Evolutionary conservation across 1,140 invertebrate species (phyloP).

Genomic region (Adoxophyes honmai): DNA sequence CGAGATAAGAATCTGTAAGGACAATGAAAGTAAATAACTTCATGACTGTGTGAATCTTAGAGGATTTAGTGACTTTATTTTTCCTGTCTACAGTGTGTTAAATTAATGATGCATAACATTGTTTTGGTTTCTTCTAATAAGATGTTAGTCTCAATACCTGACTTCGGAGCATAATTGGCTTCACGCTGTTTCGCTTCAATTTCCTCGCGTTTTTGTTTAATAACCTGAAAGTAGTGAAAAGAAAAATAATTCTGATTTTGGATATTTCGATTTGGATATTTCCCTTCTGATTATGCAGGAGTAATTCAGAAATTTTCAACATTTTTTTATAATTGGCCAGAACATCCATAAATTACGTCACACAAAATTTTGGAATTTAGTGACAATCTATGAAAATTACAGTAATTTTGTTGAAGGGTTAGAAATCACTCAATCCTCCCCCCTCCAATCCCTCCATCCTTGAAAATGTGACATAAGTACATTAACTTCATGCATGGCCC

Average conservation of each 20-base stretch:
- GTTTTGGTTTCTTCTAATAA: not conserved
- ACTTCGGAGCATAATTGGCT: not conserved
- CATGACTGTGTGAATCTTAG: not conserved
- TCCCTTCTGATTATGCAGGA: too few relatives aligned
- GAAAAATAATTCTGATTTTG: not conserved
- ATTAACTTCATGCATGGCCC: too few relatives aligned
- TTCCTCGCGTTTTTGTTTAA: not conserved
- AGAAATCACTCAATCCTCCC: too few relatives aligned
- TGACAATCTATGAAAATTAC: not conserved
- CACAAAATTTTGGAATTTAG: not conserved
- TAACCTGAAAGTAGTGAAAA: not conserved
- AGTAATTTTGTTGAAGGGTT: not conserved
- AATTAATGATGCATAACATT: not conserved
- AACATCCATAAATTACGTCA: not conserved
- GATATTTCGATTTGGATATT: not conserved
- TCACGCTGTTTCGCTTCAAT: conserved; percentile 1
- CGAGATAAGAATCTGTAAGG: conserved; percentile 3
- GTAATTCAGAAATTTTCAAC: too few relatives aligned
- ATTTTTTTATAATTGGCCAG: too few relatives aligned
- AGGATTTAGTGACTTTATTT: too few relatives aligned
- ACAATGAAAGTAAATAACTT: not conserved
- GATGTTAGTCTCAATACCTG: not conserved
- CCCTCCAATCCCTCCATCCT: too few relatives aligned
- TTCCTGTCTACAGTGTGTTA: not conserved
- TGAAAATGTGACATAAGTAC: too few relatives aligned